Percentiles rank a stretch among this genome's conserved stretches.
phyloP scores from a whole-genome alignment of 35 echinoderm and acorn worm genomes.

The Amphiura filiformis region DNA sequence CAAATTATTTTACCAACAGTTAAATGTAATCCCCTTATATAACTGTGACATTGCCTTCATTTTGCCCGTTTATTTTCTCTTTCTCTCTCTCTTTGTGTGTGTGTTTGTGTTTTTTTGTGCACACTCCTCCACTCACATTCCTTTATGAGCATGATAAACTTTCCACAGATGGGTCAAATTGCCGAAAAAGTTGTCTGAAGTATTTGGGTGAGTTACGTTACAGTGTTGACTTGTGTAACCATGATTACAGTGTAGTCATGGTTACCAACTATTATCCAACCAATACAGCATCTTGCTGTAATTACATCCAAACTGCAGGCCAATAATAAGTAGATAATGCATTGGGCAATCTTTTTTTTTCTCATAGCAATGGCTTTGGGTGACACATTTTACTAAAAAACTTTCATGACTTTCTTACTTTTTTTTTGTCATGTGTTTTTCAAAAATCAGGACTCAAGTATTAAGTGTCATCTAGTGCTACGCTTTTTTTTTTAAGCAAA shows the following conservation, averaged over 20 bases:
- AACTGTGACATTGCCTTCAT: neutral
- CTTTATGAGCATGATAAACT: conserved; percentile 10
- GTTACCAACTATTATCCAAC: neutral
- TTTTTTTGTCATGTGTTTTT: too few species aligned
- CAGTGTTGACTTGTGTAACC: neutral
- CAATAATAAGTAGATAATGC: neutral
- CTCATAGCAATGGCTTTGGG: too few species aligned
- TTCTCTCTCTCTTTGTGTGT: neutral
- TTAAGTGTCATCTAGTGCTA: too few species aligned
- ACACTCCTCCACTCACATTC: neutral
- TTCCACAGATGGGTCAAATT: conserved; percentile 7
- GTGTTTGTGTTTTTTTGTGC: neutral
- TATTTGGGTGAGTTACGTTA: neutral
- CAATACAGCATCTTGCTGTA: neutral
- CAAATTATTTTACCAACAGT: too few species aligned
- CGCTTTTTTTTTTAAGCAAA: too few species aligned
- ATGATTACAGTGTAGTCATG: neutral
- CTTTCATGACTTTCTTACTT: too few species aligned
- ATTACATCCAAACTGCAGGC: neutral
- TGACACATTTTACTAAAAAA: too few species aligned
- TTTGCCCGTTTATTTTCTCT: neutral
- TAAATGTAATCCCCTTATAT: too few species aligned
- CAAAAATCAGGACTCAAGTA: too few species aligned
- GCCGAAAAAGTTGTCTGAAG: neutral
- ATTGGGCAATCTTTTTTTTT: too few species aligned